Percentiles rank a stretch among this genome's conserved stretches.
Conservation (phyloP, 1,140 invertebrate genomes). For the Drosophila trapezifrons region DNA sequence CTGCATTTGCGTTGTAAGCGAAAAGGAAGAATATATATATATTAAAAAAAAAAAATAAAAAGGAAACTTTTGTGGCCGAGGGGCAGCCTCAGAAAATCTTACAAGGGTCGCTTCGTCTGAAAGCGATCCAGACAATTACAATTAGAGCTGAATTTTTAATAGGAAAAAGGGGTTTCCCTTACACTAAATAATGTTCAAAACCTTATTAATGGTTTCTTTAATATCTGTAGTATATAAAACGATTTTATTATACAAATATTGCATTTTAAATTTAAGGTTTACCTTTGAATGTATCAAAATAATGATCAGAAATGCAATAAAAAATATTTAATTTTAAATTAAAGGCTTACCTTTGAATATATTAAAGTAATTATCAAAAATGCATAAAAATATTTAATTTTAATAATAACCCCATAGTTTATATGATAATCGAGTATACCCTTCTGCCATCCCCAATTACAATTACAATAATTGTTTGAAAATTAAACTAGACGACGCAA, state of each 20-base stretch:
- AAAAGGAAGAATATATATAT: conserved; percentile 17
- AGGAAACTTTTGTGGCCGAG: conserved; percentile 14
- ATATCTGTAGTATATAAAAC: too few species aligned
- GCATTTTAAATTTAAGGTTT: too few species aligned
- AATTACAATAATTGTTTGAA: conserved; percentile 34
- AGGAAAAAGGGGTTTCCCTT: not conserved
- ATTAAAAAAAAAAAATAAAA: conserved; percentile 4
- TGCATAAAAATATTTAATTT: too few species aligned
- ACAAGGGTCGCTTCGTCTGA: conserved; percentile 11
- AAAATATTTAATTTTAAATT: too few species aligned
- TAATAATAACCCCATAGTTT: too few species aligned
- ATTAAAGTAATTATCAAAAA: too few species aligned
- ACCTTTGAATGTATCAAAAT: too few species aligned
- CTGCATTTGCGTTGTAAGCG: conserved; percentile 43
- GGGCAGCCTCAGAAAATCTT: conserved; percentile 11
- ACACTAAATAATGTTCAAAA: not conserved
- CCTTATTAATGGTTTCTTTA: not conserved
- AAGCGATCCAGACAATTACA: conserved; percentile 44
- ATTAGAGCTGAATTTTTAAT: conserved; percentile 12
- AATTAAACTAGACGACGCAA: conserved; percentile 25
- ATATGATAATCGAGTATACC: too few species aligned
- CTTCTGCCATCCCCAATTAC: not conserved
- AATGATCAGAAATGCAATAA: too few species aligned
- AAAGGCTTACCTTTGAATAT: too few species aligned
- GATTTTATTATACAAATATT: too few species aligned